Percentiles rank a stretch among this genome's conserved stretches.
These are phyloP conservation scores for Columba guinea DNA, from an alignment of 2,797 vertebrate genomes.

Conservation along the genomic window DNA sequence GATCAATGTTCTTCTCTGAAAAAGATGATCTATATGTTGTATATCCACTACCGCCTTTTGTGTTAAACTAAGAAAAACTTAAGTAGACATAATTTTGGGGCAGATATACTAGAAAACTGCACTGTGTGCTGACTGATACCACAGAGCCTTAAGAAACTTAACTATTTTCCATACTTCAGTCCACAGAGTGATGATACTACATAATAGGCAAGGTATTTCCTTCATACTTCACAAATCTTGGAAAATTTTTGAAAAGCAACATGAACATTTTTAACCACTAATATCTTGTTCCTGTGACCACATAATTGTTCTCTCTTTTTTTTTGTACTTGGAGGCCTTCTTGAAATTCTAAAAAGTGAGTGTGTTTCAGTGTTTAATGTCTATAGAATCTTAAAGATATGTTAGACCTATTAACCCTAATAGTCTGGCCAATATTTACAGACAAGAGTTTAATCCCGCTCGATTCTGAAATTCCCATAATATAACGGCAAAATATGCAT, in stretches of 20 bases:
- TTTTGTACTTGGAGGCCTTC: background rate
- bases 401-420: background rate
- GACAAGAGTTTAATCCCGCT: background rate
- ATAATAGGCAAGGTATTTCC: background rate
- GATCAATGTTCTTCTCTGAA: background rate
- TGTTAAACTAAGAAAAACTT: background rate
- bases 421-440: background rate
- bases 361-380: background rate
- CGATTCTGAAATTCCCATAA: background rate
- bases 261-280: background rate
- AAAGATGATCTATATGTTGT: background rate
- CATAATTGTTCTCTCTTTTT: background rate
- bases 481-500: background rate
- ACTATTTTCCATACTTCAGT: background rate
- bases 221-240: background rate
- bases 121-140: background rate
- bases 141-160: background rate
- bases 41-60: background rate
- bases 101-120: background rate
- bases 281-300: background rate
- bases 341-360: background rate
- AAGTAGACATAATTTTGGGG: accelerated
- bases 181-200: no score
- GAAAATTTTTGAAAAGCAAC: background rate
- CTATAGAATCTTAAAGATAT: background rate